phyloP scores from a whole-genome alignment of 2,113 vertebrate genomes.

The Pungitius pungitius region DNA sequence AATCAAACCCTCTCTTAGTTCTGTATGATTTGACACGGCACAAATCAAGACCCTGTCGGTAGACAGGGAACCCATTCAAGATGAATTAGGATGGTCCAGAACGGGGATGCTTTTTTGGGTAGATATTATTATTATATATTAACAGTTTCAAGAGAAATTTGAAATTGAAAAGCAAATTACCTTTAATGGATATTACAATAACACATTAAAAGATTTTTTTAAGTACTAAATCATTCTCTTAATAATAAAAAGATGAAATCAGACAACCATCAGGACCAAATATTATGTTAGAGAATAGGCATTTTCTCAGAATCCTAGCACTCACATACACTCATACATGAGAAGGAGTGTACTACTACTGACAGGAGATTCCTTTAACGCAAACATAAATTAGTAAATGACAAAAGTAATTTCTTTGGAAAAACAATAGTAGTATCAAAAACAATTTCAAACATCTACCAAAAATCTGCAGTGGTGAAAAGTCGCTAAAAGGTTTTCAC shows the following conservation, averaged over 20 bases:
- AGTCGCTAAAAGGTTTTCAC: neutral
- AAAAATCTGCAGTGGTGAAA: constrained; percentile 4
- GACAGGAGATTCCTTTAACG: neutral
- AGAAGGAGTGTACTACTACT: neutral
- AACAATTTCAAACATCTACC: neutral
- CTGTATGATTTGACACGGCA: neutral
- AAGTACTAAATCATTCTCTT: neutral
- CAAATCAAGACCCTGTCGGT: neutral
- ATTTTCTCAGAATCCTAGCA: neutral
- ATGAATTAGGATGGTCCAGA: neutral
- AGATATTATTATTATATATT: neutral
- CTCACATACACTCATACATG: neutral
- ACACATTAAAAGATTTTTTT: neutral
- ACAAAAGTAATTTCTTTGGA: too few relatives aligned
- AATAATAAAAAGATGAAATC: neutral
- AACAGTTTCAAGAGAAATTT: neutral
- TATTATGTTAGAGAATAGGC: neutral
- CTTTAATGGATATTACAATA: neutral
- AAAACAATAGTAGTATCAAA: neutral
- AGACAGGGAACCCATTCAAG: neutral
- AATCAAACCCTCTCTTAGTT: constrained; percentile 5
- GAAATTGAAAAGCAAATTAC: neutral
- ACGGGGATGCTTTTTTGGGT: neutral
- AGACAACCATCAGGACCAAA: neutral
- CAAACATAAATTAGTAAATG: neutral